Base-by-base conservation (phyloP, 1,140 invertebrate genomes). In the Medauroidea extradentata region DNA sequence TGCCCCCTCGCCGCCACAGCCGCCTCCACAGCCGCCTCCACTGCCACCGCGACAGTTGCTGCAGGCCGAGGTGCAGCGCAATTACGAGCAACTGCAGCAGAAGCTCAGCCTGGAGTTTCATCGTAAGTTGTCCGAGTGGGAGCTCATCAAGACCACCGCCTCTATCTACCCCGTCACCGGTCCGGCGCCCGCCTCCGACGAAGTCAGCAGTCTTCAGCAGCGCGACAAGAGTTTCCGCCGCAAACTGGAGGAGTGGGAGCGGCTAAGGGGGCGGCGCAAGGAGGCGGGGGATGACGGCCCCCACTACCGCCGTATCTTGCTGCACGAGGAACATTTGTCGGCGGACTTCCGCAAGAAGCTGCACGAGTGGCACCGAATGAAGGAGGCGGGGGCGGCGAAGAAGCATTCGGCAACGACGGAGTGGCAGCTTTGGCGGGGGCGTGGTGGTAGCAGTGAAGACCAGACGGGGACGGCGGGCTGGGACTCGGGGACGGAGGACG, bases 351-450 rank as follows among this genome's bases (percentile, higher is more conserved):
- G 84, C 39, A 90, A 90, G 73, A 93, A 93, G 71, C 73, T 93
- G 1, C 82, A 87, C 62, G 90, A 93, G 68, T 93, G 90, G 90
- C 85, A 91, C 65, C 82, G 86, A n/a, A 84, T 86, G 65, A 89
- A 88, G 66, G 85, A 85, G 19, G 74, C 72, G 14, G 71, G 70
- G 1, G 72, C 69, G 18, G 71, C 75, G 5, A 44, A 54, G 60
- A 9, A 62, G 55, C 73, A 75, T 38, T 73, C 78, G 63, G 81
- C 81, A 64, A 75, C 88, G 34, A 81, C 83, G 27, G 87, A 90
- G 66, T 88, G 87, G 84, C 86, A 88, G 60, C 77, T 86, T 9
- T 86, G 85, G 83, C 83, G 81, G 63, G 77, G 77, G 9, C 74
- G 73, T 4, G 69, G 72, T 19, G 68, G 71, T 1, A 67, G 62